These are phyloP conservation scores for Bombus confusus DNA, from an alignment of 1,140 invertebrate genomes.

Conservation along the genomic window DNA sequence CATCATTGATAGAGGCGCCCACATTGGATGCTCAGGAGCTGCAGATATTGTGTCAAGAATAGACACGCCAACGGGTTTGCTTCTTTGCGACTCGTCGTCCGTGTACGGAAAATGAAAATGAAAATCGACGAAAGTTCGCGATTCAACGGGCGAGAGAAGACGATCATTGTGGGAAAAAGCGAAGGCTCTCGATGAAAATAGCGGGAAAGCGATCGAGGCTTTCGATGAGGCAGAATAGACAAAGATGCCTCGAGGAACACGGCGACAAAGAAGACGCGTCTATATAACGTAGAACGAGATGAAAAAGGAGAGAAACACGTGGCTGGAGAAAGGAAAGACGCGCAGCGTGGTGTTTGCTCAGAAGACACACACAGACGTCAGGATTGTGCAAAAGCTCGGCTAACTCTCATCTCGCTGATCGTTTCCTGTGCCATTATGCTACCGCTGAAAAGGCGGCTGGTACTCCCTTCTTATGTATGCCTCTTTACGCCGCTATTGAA, in stretches of 20 bases:
- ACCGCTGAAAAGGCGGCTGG: slow-evolving; percentile 45
- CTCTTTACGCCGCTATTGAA: slow-evolving; percentile 55
- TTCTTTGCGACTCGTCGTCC: slow-evolving; percentile 25
- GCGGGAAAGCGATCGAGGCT: slow-evolving; percentile 11
- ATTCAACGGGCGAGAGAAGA: neutral
- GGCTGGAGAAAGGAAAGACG: slow-evolving; percentile 59
- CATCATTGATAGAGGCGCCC: slow-evolving; percentile 74
- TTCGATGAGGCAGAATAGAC: neutral
- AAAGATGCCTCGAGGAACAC: slow-evolving; percentile 27
- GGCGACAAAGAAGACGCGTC: neutral
- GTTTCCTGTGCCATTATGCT: slow-evolving; percentile 63
- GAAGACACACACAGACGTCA: slow-evolving; percentile 41
- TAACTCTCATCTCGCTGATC: slow-evolving; percentile 61
- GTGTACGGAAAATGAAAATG: neutral
- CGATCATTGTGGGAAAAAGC: slow-evolving; percentile 25
- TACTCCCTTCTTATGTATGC: slow-evolving; percentile 35
- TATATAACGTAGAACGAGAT: neutral
- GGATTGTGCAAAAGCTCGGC: slow-evolving; percentile 61
- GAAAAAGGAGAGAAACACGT: slow-evolving; percentile 24
- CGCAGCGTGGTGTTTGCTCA: slow-evolving; percentile 27
- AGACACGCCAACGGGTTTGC: slow-evolving; percentile 13
- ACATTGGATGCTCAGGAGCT: slow-evolving; percentile 48
- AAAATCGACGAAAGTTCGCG: neutral
- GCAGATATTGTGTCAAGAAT: slow-evolving; percentile 48
- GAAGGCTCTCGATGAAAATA: slow-evolving; percentile 14